A percentile compares a stretch with the other conserved stretches of the same genome.
Conservation (phyloP, 2,888 invertebrate species). For the Epistrophe grossulariae region DNA sequence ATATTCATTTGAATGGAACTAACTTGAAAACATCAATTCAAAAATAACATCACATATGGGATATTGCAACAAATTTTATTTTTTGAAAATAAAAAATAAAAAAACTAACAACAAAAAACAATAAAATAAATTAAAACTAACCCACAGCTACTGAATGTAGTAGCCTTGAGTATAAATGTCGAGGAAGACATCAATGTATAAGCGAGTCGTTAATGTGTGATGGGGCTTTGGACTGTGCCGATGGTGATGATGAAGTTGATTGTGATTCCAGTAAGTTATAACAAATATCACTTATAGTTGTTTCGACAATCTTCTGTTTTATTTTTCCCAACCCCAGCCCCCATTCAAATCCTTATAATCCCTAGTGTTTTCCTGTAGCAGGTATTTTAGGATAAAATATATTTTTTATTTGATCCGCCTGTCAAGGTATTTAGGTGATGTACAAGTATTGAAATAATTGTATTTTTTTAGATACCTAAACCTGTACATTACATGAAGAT, state of each 20-base stretch:
- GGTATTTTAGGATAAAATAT: not conserved
- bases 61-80: slow-evolving; percentile 64
- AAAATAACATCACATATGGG: slow-evolving; percentile 65
- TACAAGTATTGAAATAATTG: too few relatives aligned
- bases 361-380: not conserved
- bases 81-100: not conserved
- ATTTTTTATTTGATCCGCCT: not conserved
- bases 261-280: slow-evolving; percentile 83
- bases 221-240: slow-evolving; percentile 81
- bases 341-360: not conserved
- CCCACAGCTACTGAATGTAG: slow-evolving; percentile 82
- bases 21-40: slow-evolving; percentile 65
- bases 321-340: not conserved
- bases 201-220: slow-evolving; percentile 82
- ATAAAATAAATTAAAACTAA: slow-evolving; percentile 21
- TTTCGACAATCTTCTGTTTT: not conserved
- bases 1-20: slow-evolving; percentile 56
- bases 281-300: slow-evolving; percentile 12
- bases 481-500: too few relatives aligned
- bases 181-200: slow-evolving; percentile 81
- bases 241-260: slow-evolving; percentile 83
- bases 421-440: too few relatives aligned
- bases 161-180: slow-evolving; percentile 81
- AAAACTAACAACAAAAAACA: slow-evolving; percentile 74
- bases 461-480: too few relatives aligned